Conservation (phyloP, 2,888 invertebrate species). For the Brassicogethes aeneus region DNA sequence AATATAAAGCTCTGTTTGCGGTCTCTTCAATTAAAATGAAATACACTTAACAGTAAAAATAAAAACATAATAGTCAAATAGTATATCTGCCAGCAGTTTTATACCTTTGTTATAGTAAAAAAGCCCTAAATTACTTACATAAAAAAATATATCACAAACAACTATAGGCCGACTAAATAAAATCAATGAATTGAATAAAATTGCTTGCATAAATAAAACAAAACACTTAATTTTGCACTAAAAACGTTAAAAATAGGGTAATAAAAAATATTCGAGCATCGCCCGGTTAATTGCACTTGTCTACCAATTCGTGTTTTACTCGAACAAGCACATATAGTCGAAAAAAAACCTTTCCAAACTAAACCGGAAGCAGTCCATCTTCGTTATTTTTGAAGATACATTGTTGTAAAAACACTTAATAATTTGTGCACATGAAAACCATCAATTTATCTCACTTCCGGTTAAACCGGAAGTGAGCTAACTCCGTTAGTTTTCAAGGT, state of each 20-base stretch:
- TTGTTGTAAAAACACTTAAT: too few relatives aligned
- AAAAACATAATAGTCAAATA: constrained; percentile 17
- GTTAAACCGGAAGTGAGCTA: too few relatives aligned
- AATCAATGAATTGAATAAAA: constrained; percentile 2
- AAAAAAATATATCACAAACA: constrained; percentile 6
- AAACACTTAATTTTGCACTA: too few relatives aligned
- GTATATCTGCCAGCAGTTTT: constrained; percentile 27
- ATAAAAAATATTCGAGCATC: too few relatives aligned
- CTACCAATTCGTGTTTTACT: too few relatives aligned
- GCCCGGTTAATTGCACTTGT: too few relatives aligned
- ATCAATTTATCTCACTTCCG: constrained; percentile 4
- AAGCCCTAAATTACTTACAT: constrained; percentile 11
- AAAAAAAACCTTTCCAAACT: too few relatives aligned
- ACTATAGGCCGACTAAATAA: constrained; percentile 16
- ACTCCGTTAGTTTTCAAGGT: neutral
- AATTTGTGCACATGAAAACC: too few relatives aligned
- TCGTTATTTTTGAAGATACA: too few relatives aligned
- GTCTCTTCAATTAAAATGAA: constrained; percentile 11
- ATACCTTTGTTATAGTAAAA: constrained; percentile 15
- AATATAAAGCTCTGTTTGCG: constrained; percentile 1
- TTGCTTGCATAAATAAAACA: neutral
- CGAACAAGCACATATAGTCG: too few relatives aligned
- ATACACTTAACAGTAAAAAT: constrained; percentile 10
- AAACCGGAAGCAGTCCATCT: too few relatives aligned
- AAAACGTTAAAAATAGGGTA: too few relatives aligned